A percentile compares a stretch with the other conserved stretches of the same genome.
Conservation (phyloP, 2,888 invertebrate species). For the Diaprepes abbreviatus region DNA sequence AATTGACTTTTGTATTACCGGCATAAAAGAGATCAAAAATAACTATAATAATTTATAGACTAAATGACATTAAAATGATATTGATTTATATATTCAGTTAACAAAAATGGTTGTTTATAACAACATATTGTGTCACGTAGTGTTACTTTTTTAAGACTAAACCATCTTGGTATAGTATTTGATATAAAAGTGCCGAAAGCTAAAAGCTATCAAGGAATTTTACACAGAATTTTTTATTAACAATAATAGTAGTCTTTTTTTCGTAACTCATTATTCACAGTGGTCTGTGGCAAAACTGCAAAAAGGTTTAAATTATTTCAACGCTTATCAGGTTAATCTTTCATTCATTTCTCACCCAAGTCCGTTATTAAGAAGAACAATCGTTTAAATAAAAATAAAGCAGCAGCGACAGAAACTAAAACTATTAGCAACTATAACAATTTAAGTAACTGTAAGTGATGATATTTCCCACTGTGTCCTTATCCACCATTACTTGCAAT, state of each 20-base stretch:
- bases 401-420: background rate
- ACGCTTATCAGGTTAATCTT: background rate
- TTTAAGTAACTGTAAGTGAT: conserved; percentile 12
- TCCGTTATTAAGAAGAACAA: conserved; percentile 3
- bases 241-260: background rate
- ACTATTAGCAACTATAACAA: conserved; percentile 19
- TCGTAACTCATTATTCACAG: background rate
- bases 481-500: conserved; percentile 9
- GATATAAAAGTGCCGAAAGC: no score
- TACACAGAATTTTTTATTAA: no score
- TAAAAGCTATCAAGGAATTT: no score
- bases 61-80: no score
- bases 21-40: no score
- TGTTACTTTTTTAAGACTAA: no score
- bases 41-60: no score
- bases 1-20: no score
- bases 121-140: no score
- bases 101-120: no score
- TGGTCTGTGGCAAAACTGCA: background rate
- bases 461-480: conserved; percentile 12
- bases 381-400: background rate
- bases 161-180: no score
- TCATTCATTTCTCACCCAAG: background rate
- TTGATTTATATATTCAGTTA: no score
- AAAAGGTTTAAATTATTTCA: conserved; percentile 2